Evolutionary conservation across 2,113 vertebrate genomes (phyloP).

Genomic region (Drymodes brunneopygia): DNA sequence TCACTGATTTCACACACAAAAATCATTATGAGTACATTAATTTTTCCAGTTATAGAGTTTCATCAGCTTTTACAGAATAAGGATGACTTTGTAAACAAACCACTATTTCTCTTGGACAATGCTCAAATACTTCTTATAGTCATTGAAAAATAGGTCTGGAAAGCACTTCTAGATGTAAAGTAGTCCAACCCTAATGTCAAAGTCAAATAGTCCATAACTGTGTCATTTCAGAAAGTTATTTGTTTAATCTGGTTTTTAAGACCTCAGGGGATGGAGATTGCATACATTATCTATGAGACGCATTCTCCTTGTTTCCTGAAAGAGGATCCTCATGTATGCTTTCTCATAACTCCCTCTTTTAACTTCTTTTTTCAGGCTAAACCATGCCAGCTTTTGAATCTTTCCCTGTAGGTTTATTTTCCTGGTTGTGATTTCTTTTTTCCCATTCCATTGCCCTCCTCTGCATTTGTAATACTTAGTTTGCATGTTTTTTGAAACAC

Average conservation of each 20-base stretch:
- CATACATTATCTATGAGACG: not conserved
- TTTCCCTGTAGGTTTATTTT: not conserved
- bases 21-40: not conserved
- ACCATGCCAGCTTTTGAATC: not conserved
- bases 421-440: not conserved
- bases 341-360: not conserved
- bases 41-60: constrained; percentile 2
- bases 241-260: not conserved
- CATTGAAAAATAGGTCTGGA: not conserved
- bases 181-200: not conserved
- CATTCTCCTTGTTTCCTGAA: not conserved
- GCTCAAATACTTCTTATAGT: not conserved
- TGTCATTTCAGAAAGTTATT: not conserved
- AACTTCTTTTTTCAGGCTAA: not conserved
- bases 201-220: not conserved
- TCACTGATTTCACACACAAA: not conserved
- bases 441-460: not conserved
- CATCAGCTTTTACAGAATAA: not conserved
- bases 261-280: not conserved
- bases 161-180: not conserved
- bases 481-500: not conserved
- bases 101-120: not conserved
- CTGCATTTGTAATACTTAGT: not conserved
- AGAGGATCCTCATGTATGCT: not conserved
- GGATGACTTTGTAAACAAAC: not conserved